Evolutionary conservation across 2,113 vertebrate genomes (phyloP).

Genomic region (Tragelaphus imberbis): DNA sequence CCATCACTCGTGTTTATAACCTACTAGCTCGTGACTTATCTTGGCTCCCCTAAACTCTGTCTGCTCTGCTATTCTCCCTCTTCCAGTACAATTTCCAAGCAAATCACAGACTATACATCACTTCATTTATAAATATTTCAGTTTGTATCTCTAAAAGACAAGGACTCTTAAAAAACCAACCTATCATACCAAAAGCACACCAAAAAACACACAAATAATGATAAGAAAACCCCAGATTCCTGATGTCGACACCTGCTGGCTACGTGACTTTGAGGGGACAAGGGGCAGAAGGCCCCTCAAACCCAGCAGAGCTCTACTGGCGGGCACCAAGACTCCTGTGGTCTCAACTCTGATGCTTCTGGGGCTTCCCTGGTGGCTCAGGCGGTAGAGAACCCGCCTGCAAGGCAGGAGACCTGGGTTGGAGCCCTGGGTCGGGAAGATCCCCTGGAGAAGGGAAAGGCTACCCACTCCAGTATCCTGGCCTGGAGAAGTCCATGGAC

Average conservation of each 20-base stretch:
- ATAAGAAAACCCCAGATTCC: neutral
- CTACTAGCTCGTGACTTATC: neutral
- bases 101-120: neutral
- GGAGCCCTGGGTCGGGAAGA: neutral
- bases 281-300: neutral
- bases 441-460: neutral
- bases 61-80: neutral
- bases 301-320: neutral
- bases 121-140: slow-evolving; percentile 23
- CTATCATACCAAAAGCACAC: neutral
- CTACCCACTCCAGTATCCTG: neutral
- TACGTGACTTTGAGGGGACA: neutral
- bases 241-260: neutral
- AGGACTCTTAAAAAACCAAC: neutral
- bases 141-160: neutral
- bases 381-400: neutral
- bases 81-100: neutral
- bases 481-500: neutral
- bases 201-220: neutral
- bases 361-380: neutral
- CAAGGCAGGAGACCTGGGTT: neutral
- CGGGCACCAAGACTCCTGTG: neutral
- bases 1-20: neutral
- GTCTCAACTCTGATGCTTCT: neutral
- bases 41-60: neutral